Conservation (phyloP, 1,140 invertebrate species). For the Copidosoma floridanum region DNA sequence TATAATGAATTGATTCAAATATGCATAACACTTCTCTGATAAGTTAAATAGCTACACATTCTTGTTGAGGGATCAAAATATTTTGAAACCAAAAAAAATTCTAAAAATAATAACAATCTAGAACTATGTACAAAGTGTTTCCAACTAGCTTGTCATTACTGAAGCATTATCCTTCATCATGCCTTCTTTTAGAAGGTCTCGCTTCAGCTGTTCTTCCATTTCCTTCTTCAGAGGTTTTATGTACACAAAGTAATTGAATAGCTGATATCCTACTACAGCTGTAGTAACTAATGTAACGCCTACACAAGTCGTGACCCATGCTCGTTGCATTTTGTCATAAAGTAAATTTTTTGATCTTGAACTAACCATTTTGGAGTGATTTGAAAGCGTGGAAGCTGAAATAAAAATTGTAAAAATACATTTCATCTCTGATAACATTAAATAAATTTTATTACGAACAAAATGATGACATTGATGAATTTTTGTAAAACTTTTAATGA, state of each 20-base stretch:
- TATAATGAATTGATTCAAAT: no score
- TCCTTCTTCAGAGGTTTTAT: conserved; percentile 31
- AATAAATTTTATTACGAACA: no score
- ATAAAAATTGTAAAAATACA: no score
- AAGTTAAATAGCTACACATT: neutral
- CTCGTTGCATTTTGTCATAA: conserved; percentile 39
- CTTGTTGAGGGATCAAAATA: neutral
- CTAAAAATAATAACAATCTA: no score
- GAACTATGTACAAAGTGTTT: conserved; percentile 11
- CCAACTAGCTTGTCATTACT: conserved; percentile 10
- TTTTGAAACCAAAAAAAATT: conserved; percentile 5
- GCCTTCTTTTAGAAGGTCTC: conserved; percentile 42
- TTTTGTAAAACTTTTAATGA: no score
- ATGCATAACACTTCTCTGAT: no score
- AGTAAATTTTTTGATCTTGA: no score
- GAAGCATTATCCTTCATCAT: conserved; percentile 12
- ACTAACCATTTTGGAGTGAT: no score
- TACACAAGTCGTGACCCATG: conserved; percentile 33
- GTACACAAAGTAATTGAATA: conserved; percentile 31
- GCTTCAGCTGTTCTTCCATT: conserved; percentile 11
- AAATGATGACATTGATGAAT: no score
- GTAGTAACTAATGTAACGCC: conserved; percentile 14
- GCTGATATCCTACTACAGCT: neutral
- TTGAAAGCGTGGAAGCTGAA: no score
- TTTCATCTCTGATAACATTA: no score